A percentile compares a stretch with the other conserved stretches of the same genome.
Evolutionary conservation across 1,140 invertebrate species (phyloP).

Genomic region (Planococcus citri): DNA sequence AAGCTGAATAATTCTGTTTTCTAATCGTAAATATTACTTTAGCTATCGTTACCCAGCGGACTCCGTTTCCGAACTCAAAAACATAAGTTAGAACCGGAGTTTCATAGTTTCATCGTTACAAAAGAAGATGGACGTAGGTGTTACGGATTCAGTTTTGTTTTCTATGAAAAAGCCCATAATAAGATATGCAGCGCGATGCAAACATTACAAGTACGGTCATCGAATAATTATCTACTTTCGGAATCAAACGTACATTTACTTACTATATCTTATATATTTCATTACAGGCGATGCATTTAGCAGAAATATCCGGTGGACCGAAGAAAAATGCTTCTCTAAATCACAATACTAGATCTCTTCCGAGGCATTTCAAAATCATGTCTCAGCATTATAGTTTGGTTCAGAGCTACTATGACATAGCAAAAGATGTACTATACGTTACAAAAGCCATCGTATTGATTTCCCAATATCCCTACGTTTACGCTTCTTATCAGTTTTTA

Average conservation of each 20-base stretch:
- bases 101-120: constrained; percentile 95
- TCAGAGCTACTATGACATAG: constrained; percentile 79
- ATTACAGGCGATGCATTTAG: constrained; percentile 73
- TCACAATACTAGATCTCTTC: constrained; percentile 61
- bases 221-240: background rate
- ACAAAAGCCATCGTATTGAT: constrained; percentile 89
- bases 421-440: constrained; percentile 85
- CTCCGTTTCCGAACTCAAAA: constrained; percentile 88
- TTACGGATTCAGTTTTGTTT: constrained; percentile 87
- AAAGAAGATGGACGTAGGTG: constrained; percentile 86
- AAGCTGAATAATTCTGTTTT: background rate
- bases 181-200: constrained; percentile 91
- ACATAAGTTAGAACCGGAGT: constrained; percentile 71
- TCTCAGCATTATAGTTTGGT: constrained; percentile 51
- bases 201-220: constrained; percentile 58
- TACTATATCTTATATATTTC: constrained; percentile 13
- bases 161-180: constrained; percentile 90
- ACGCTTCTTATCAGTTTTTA: constrained; percentile 71
- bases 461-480: constrained; percentile 78
- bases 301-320: constrained; percentile 66
- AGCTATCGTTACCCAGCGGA: constrained; percentile 88
- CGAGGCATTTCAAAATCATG: constrained; percentile 74
- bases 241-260: background rate
- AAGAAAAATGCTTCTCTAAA: constrained; percentile 23
- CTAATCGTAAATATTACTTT: constrained; percentile 31